Evolutionary conservation across 2,797 vertebrate genomes (phyloP), one percentile per base, ranked within the genome.

Genomic region (Cetoscarus ocellatus): DNA sequence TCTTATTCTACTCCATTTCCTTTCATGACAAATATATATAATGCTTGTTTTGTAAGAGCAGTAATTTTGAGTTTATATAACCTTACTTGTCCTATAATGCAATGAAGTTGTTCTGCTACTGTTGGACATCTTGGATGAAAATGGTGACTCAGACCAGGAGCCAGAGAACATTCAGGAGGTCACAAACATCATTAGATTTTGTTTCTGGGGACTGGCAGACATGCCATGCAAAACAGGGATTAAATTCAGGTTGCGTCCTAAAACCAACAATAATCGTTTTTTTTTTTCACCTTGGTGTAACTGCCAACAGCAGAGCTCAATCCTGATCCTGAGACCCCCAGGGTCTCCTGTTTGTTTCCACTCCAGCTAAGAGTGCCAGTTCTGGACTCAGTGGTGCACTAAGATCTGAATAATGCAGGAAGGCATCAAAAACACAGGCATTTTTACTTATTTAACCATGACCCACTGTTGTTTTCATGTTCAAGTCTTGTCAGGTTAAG

Each of bases 391-490:
- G 43, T 19, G 14, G 39, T 53, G 67, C 49, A 57, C 40, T 19
- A 15, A 66, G 35, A 48, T 51, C 61, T 76, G 56, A 76, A 75
- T 70, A 67, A 73, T 79, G 50, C 65, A 70, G 40, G 4, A 69
- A 50, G n/a, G 44, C 40, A n/a, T 61, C 14, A 18, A 34, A 7
- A 6, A 55, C 34, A 18, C 34, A 38, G 43, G 17, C 17, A 68
- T 62, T 49, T 62, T 50, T 12, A 52, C 50, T 51, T 66, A 65
- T 39, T 53, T n/a, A 50, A 59, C 44, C 43, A 53, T 7, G 64
- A 61, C 50, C 38, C 15, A 39, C n/a, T 54, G 39, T 7, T 51
- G 56, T 58, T 75, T n/a, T 48, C 15, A 61, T 64, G 27, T 59
- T 52, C 12, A 27, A 27, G n/a, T 19, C 53, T 13, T 44, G n/a